phyloP scores from a whole-genome alignment of 2,888 invertebrate species.

The Drosophila recens region DNA sequence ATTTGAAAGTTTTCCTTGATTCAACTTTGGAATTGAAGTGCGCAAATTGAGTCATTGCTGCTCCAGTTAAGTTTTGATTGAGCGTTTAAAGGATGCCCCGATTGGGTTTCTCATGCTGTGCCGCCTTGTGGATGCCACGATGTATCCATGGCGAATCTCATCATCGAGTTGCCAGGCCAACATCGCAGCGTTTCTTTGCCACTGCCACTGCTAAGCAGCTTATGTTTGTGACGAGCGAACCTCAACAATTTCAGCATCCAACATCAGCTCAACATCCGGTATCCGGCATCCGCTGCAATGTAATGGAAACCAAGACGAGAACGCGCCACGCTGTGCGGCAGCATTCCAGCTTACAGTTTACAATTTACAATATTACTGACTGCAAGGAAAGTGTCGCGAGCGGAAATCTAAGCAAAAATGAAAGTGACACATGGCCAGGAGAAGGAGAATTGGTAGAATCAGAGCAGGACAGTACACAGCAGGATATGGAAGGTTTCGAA shows the following conservation, averaged over 20 bases:
- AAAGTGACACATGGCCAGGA: constrained; percentile 64
- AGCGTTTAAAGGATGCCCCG: constrained; percentile 68
- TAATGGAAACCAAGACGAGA: constrained; percentile 69
- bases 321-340: constrained; percentile 63
- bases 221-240: constrained; percentile 54
- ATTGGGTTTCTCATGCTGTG: constrained; percentile 48
- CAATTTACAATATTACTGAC: not conserved
- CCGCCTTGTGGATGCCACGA: constrained; percentile 34
- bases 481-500: constrained; percentile 49
- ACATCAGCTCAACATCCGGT: constrained; percentile 60
- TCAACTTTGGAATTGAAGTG: constrained; percentile 43
- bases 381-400: constrained; percentile 57
- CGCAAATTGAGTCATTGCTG: constrained; percentile 67
- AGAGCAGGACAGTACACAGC: constrained; percentile 37
- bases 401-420: constrained; percentile 72
- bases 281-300: constrained; percentile 78
- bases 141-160: constrained; percentile 55
- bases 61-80: constrained; percentile 70
- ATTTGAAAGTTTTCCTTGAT: constrained; percentile 52
- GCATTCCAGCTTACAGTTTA: constrained; percentile 28
- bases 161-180: constrained; percentile 30
- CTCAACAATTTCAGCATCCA: constrained; percentile 79
- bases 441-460: not conserved
- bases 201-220: constrained; percentile 62
- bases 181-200: constrained; percentile 10